A percentile compares a stretch with the other conserved stretches of the same genome.
Conservation (phyloP, 2,888 invertebrate species). For the Conomelus anceps region DNA sequence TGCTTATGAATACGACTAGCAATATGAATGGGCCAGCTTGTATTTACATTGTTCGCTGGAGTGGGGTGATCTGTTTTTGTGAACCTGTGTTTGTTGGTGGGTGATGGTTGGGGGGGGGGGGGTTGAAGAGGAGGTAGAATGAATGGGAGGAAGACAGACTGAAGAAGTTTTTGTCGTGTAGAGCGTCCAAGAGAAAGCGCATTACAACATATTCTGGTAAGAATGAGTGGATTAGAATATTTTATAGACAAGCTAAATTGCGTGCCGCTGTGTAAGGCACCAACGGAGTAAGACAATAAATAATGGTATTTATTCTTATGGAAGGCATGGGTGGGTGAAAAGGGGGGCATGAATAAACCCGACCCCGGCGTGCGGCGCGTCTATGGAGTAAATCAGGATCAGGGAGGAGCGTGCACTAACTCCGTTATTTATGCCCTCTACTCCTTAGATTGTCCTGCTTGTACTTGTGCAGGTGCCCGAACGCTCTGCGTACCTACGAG, state of each 20-base stretch:
- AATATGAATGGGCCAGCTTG: not conserved
- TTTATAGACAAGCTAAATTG: not conserved
- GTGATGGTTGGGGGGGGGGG: not conserved
- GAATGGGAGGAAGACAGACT: not conserved
- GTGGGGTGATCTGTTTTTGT: not conserved
- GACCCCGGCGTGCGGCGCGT: not conserved
- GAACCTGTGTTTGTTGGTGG: no score
- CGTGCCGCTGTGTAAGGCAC: not conserved
- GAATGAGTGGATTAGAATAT: not conserved
- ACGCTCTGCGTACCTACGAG: not conserved
- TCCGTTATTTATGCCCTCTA: not conserved
- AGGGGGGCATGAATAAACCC: not conserved
- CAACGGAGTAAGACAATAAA: not conserved
- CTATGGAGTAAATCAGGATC: constrained; percentile 10
- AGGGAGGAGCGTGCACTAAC: not conserved
- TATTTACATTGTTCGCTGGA: not conserved
- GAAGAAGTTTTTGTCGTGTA: not conserved
- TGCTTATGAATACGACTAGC: not conserved
- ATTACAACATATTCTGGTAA: not conserved
- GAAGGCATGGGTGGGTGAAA: not conserved
- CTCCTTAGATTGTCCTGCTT: not conserved
- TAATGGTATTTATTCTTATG: constrained; percentile 11
- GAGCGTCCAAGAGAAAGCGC: not conserved
- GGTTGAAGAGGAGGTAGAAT: not conserved
- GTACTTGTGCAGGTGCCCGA: not conserved